Evolutionary conservation across 2,113 vertebrate species (phyloP).

Genomic region (Phainopepla nitens): DNA sequence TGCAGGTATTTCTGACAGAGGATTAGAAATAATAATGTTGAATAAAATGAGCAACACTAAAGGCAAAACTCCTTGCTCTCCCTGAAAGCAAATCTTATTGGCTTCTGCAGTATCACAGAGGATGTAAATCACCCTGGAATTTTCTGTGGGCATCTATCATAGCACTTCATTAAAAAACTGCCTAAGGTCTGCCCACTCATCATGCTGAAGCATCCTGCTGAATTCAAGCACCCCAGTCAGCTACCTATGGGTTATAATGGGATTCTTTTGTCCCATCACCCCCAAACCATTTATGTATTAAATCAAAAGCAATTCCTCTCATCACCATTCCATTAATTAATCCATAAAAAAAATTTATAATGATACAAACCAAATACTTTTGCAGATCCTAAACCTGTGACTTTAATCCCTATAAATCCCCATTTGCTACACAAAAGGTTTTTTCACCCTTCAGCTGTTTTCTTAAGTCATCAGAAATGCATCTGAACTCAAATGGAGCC

Average conservation of each 20-base stretch:
- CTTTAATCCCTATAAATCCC: slow-evolving; percentile 47
- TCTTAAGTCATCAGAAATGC: not conserved
- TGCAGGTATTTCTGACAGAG: not conserved
- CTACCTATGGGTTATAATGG: not conserved
- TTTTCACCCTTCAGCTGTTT: slow-evolving; percentile 25
- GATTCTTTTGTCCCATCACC: not conserved
- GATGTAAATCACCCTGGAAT: not conserved
- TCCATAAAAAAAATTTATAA: not conserved
- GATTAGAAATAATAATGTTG: not conserved
- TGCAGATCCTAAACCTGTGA: slow-evolving; percentile 10
- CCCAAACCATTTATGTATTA: not conserved
- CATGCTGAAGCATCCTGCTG: not conserved
- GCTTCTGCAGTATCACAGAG: not conserved
- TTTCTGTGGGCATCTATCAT: not conserved
- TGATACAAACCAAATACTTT: slow-evolving; percentile 16
- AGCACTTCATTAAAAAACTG: not conserved
- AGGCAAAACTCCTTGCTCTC: not conserved
- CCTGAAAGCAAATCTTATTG: not conserved
- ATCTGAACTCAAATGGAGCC: slow-evolving; percentile 9
- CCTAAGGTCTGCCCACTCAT: not conserved
- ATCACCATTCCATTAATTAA: slow-evolving; percentile 9
- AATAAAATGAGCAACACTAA: not conserved
- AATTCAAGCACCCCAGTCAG: not conserved
- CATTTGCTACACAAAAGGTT: slow-evolving; percentile 13
- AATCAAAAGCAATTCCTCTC: not conserved